Evolutionary conservation across 1,140 invertebrate genomes (phyloP), one percentile per base, ranked within the genome.

Genomic region (Zaprionus ghesquierei): DNA sequence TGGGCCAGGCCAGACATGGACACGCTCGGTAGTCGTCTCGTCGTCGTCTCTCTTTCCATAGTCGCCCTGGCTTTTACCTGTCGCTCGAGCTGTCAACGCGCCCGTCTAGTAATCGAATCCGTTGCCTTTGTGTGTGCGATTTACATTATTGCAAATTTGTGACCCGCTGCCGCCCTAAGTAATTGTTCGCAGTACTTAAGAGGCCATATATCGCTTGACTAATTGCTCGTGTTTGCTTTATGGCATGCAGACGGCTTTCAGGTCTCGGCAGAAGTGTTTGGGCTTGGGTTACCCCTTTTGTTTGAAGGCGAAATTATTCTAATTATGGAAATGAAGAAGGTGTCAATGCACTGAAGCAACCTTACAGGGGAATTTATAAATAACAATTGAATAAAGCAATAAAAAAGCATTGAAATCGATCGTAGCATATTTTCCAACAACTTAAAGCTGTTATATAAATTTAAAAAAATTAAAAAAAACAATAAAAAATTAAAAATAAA

Each of bases 91-190:
- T 71, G 61, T 71, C 61, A 65, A 50, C 46, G 27, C n/a, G n/a
- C n/a, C 31, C 25, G 61, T 71, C 69, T 65, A 56, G 81, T 84
- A 85, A 84, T 74, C 62, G 65, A 79, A 65, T 44, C 62, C 73
- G 35, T 38, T 27, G 29, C 66, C 50, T 75, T 69, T 64, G 38
- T 44, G 15, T 44, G 38, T 29, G 20, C 12, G 41, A 31, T 33
- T 73, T 81, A 63, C 44, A 54, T 29, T 49, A 51, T 22, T 20
- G 64, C 49, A 61, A 59, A 79, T 56, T 56, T 75, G 69, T 53
- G 54, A 50, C 38, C 33, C 25, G 23, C 31, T 29, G 29, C 20
- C 46, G n/a, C 22, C 10, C 20, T 13, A 60, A 44, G 69, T 75
- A 75, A 72, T 72, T 79, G 80, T 84, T 79, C 15, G 6, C 13